phyloP scores from a whole-genome alignment of 2,888 invertebrate species.

The Melanostoma scalare region DNA sequence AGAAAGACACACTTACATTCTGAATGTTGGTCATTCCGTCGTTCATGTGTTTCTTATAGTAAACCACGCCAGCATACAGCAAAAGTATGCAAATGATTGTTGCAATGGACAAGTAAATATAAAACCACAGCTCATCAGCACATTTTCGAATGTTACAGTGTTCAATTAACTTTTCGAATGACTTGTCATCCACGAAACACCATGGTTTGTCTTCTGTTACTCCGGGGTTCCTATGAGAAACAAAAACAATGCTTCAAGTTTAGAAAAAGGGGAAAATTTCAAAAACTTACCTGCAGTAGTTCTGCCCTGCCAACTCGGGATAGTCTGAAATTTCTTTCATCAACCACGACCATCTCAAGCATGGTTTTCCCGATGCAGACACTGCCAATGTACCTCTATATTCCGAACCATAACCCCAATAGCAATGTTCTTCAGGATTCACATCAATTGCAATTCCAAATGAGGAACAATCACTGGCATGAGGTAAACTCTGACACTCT shows the following conservation, averaged over 20 bases:
- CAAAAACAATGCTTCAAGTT: neutral
- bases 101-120: conserved; percentile 87
- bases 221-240: conserved; percentile 89
- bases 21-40: conserved; percentile 86
- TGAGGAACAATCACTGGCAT: conserved; percentile 80
- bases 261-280: neutral
- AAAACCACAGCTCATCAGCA: conserved; percentile 92
- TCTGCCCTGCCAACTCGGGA: conserved; percentile 94
- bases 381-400: conserved; percentile 92
- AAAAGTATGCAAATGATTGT: conserved; percentile 83
- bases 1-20: conserved; percentile 83
- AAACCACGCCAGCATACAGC: conserved; percentile 85
- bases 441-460: conserved; percentile 82
- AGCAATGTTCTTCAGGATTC: conserved; percentile 91
- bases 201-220: conserved; percentile 91
- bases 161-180: conserved; percentile 87
- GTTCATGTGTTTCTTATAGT: conserved; percentile 84
- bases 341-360: conserved; percentile 93
- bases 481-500: conserved; percentile 86
- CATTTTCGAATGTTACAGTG: conserved; percentile 94
- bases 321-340: conserved; percentile 89
- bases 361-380: conserved; percentile 88
- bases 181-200: conserved; percentile 91
- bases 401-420: conserved; percentile 91
- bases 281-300: conserved; percentile 85